Evolutionary conservation across 1,140 invertebrate genomes (phyloP).

Genomic region (Spodoptera litura): DNA sequence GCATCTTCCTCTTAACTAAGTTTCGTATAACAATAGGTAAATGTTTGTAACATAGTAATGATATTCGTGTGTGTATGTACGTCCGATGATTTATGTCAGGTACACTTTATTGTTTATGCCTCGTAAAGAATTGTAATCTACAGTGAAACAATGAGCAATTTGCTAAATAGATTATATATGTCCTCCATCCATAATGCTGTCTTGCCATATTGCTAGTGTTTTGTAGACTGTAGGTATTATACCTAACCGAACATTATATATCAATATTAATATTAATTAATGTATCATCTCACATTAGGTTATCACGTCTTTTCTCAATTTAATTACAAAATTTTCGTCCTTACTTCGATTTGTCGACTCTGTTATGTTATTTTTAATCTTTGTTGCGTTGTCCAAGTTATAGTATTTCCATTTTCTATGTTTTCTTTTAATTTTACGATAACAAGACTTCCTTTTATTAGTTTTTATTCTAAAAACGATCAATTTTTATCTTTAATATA

Average conservation of each 20-base stretch:
- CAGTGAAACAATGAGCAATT: slow-evolving; percentile 83
- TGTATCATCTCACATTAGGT: slow-evolving; percentile 41
- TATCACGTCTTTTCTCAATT: slow-evolving; percentile 43
- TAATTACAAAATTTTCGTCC: slow-evolving; percentile 35
- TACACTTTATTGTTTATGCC: slow-evolving; percentile 81
- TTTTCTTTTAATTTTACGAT: slow-evolving; percentile 47
- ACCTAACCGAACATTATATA: slow-evolving; percentile 63
- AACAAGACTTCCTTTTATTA: slow-evolving; percentile 76
- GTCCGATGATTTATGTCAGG: slow-evolving; percentile 79
- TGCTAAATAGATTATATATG: slow-evolving; percentile 83
- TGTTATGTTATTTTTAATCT: slow-evolving; percentile 58
- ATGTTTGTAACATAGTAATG: slow-evolving; percentile 68
- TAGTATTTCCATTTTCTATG: slow-evolving; percentile 52
- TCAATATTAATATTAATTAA: slow-evolving; percentile 58
- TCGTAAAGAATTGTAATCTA: slow-evolving; percentile 83
- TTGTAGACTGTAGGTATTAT: slow-evolving; percentile 74
- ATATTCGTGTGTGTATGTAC: slow-evolving; percentile 72
- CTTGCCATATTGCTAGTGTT: slow-evolving; percentile 84
- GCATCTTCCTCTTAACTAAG: slow-evolving; percentile 59
- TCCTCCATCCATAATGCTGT: slow-evolving; percentile 83
- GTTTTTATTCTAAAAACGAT: slow-evolving; percentile 68
- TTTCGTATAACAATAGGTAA: slow-evolving; percentile 71
- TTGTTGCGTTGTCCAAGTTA: slow-evolving; percentile 60
- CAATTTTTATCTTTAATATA: slow-evolving; percentile 81
- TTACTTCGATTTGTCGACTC: slow-evolving; percentile 41